Conservation (phyloP, 2,113 vertebrate species). For the Crocuta crocuta region DNA sequence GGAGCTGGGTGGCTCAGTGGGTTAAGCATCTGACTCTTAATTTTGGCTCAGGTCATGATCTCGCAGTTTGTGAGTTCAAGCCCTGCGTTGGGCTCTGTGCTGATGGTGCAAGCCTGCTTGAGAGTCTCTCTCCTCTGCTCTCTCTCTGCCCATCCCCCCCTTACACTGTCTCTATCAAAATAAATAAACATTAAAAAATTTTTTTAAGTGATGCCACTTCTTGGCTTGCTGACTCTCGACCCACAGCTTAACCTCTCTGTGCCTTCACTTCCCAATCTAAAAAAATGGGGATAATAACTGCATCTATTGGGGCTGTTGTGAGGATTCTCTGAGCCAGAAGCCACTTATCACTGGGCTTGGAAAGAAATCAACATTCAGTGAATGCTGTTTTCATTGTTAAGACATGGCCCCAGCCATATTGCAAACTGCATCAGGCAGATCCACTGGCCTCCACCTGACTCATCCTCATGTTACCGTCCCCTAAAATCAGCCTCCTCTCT, state of each 20-base stretch:
- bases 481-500: neutral
- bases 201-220: neutral
- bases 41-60: no score
- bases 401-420: neutral
- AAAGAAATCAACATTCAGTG: neutral
- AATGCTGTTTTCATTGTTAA: neutral
- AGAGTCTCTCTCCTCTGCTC: no score
- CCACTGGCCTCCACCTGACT: neutral
- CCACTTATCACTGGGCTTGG: neutral
- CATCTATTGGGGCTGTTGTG: neutral
- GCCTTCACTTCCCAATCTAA: neutral
- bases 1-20: no score
- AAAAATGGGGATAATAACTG: neutral
- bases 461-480: neutral
- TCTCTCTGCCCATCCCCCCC: no score
- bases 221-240: neutral
- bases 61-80: no score
- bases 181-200: neutral
- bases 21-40: no score
- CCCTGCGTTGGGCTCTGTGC: no score
- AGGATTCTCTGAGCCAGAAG: neutral
- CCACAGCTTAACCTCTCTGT: neutral
- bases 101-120: no score
- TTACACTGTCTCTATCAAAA: no score
- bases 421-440: rapidly evolving